Evolutionary conservation across 2,888 invertebrate genomes (phyloP).

Genomic region (Heliconius cydno): DNA sequence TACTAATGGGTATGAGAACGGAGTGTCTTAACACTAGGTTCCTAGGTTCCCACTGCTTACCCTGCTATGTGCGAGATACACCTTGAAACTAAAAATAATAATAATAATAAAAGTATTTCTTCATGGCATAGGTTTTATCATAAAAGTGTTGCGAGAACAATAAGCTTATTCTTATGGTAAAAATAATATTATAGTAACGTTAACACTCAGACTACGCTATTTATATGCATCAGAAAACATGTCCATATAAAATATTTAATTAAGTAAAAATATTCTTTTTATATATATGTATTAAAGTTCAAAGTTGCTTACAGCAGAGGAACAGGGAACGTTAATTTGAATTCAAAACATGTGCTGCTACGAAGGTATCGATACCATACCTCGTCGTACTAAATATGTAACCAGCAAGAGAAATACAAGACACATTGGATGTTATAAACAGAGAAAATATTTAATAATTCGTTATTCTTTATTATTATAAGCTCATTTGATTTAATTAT

Average conservation of each 20-base stretch:
- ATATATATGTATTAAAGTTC: slow-evolving; percentile 49
- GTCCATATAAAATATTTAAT: slow-evolving; percentile 31
- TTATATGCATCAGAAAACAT: slow-evolving; percentile 51
- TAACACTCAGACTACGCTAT: slow-evolving; percentile 47
- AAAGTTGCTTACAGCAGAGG: slow-evolving; percentile 51
- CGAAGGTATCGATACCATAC: slow-evolving; percentile 54
- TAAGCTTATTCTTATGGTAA: neutral
- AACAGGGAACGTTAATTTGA: slow-evolving; percentile 53
- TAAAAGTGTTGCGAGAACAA: neutral
- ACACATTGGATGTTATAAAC: neutral
- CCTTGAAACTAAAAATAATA: no score
- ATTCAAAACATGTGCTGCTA: slow-evolving; percentile 56
- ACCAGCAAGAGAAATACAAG: slow-evolving; percentile 15
- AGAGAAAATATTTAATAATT: neutral
- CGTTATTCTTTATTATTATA: neutral
- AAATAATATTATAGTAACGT: slow-evolving; percentile 38
- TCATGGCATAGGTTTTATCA: neutral
- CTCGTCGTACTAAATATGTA: slow-evolving; percentile 50
- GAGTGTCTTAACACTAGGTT: no score
- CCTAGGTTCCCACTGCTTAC: no score
- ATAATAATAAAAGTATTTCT: neutral
- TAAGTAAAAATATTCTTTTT: slow-evolving; percentile 43
- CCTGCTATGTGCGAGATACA: no score
- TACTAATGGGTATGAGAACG: no score
- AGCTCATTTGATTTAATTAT: no score